These are phyloP conservation scores for Pollicipes pollicipes DNA, from an alignment of 1,140 invertebrate species.

Conservation along the genomic window DNA sequence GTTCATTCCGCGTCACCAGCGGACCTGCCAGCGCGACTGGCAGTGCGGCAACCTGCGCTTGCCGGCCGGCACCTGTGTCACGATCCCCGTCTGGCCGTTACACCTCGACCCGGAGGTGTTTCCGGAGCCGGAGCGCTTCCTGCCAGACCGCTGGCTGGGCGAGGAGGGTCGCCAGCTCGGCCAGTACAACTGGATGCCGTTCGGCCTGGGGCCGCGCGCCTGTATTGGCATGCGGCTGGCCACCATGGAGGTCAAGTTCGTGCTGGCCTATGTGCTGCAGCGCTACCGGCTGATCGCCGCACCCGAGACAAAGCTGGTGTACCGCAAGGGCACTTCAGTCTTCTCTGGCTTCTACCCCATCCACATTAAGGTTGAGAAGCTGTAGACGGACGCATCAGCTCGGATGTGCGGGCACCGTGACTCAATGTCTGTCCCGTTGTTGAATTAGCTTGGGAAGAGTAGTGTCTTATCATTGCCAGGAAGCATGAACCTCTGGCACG, in stretches of 20 bases:
- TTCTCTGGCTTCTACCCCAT: neutral
- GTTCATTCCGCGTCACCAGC: neutral
- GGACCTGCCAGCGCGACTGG: neutral
- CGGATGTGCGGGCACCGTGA: too few species aligned
- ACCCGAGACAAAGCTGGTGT: neutral
- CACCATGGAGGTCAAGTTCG: neutral
- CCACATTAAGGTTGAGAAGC: neutral
- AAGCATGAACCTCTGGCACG: too few species aligned
- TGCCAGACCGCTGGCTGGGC: conserved; percentile 53
- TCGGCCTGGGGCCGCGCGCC: conserved; percentile 52
- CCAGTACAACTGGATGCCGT: conserved; percentile 48
- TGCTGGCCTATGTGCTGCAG: neutral
- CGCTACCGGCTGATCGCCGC: neutral
- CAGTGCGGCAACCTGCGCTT: neutral
- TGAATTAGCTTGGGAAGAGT: too few species aligned
- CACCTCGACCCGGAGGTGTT: conserved; percentile 42
- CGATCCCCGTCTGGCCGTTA: conserved; percentile 28
- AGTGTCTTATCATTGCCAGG: too few species aligned
- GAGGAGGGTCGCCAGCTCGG: conserved; percentile 36
- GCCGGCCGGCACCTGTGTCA: conserved; percentile 5
- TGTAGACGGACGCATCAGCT: too few species aligned
- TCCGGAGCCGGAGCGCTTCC: conserved; percentile 47
- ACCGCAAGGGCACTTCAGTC: neutral
- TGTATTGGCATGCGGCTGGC: conserved; percentile 35
- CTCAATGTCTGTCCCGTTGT: too few species aligned